phyloP scores from a whole-genome alignment of 2,113 vertebrate species.

The Aramus guarauna region DNA sequence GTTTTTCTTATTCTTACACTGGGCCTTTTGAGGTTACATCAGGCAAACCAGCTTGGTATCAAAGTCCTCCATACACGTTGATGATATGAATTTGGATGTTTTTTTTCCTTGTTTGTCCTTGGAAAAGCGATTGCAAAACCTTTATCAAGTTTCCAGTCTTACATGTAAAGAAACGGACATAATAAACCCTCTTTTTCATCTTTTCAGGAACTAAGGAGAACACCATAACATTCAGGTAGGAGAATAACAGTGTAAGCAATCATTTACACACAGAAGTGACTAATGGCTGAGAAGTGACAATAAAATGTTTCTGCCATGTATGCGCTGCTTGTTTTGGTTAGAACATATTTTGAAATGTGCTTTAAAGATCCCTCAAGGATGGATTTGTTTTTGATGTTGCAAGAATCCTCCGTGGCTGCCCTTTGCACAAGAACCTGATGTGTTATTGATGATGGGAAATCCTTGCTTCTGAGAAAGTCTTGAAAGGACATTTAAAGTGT shows the following conservation, averaged over 20 bases:
- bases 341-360: slow-evolving; percentile 35
- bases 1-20: slow-evolving; percentile 68
- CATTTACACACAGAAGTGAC: slow-evolving; percentile 16
- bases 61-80: slow-evolving; percentile 45
- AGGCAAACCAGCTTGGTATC: slow-evolving; percentile 44
- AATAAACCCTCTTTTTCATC: slow-evolving; percentile 11
- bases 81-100: slow-evolving; percentile 41
- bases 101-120: slow-evolving; percentile 54
- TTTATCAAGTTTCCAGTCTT: slow-evolving; percentile 22
- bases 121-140: slow-evolving; percentile 32
- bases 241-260: slow-evolving; percentile 30
- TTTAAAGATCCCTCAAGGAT: slow-evolving; percentile 26
- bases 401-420: slow-evolving; percentile 48
- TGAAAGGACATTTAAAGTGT: background rate
- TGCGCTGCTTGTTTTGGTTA: slow-evolving; percentile 28
- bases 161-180: slow-evolving; percentile 27
- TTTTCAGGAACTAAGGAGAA: slow-evolving; percentile 38
- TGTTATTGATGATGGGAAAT: slow-evolving; percentile 21
- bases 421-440: slow-evolving; percentile 53
- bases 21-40: slow-evolving; percentile 50
- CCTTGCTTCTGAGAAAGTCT: slow-evolving; percentile 55
- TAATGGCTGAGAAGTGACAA: slow-evolving; percentile 8
- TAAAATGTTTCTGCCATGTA: background rate
- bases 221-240: slow-evolving; percentile 1
- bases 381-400: slow-evolving; percentile 55